Evolutionary conservation across 1,140 invertebrate species (phyloP), one percentile per base, ranked within the genome.

Genomic region (Drosophila gunungcola): DNA sequence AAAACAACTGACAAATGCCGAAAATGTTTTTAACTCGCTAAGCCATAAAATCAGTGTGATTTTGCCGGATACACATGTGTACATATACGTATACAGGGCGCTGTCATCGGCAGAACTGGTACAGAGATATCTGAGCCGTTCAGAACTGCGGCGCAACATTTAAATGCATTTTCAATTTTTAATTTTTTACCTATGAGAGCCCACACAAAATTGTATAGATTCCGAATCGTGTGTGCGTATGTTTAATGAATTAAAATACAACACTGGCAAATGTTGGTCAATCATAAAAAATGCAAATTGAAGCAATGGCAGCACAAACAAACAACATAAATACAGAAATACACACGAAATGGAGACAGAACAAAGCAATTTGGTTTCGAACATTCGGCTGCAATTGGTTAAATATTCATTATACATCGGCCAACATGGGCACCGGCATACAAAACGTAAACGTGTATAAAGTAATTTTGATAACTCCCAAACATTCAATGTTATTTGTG

Each of bases 1-100:
- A 82, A 62, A 73, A 43, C 43, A 69, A 68, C 42, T 68, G 77
- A 69, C 64, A 80, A 80, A 76, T 60, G 77, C 58, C 52, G 49
- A 73, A 78, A 52, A 74, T 78, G 41, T 69, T 78, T 82, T 78
- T 83, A 73, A 73, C 72, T 78, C 74, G 52, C 73, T 83, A 83
- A 78, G 65, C 80, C 55, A 73, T 73, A 51, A 68, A 74, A 73
- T 78, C 77, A 55, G 11, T 41, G 36, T 27, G n/a, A 25, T 39
- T 6, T 27, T 7, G 12, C 21, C 13, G 36, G 32, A 21, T 36
- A n/a, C 32, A 29, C 4, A 36, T 7, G 3, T 13, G 27, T 21
- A 49, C 16, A 45, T 32, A 43, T 36, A 10, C 46, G 0, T 4
- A 39, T 36, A 61, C 13, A 41, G 48, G 38, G 43, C 45, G 36